A percentile compares a stretch with the other conserved stretches of the same genome.
Evolutionary conservation across 2,888 invertebrate species (phyloP).

Genomic region (Sepioteuthis lessoniana): DNA sequence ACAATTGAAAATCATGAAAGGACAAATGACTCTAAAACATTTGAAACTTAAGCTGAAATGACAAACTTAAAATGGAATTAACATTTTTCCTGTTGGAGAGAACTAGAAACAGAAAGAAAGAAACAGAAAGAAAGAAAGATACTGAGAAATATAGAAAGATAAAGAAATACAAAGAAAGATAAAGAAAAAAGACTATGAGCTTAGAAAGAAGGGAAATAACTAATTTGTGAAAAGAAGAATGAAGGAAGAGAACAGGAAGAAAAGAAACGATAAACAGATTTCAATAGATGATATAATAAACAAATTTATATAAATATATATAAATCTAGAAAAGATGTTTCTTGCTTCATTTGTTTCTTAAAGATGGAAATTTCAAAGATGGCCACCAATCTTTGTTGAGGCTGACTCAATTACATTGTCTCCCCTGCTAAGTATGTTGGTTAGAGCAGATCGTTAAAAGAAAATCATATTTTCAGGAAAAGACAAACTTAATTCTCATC

Average conservation of each 20-base stretch:
- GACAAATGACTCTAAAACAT: no score
- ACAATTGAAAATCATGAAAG: no score
- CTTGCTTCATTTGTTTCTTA: not conserved
- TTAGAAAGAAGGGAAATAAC: not conserved
- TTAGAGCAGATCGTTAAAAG: not conserved
- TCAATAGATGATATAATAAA: not conserved
- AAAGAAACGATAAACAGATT: not conserved
- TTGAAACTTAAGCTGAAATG: no score
- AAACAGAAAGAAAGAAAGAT: not conserved
- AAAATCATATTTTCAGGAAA: not conserved
- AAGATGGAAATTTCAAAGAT: not conserved
- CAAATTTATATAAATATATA: not conserved
- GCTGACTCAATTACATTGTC: not conserved
- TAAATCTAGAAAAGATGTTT: not conserved
- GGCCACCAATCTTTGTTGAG: not conserved
- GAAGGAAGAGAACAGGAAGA: not conserved
- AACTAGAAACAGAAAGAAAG: not conserved
- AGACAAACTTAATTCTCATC: not conserved
- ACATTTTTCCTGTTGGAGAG: not conserved
- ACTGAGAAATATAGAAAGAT: not conserved
- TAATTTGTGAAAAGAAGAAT: not conserved
- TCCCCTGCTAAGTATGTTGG: not conserved
- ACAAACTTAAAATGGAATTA: not conserved
- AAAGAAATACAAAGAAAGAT: not conserved
- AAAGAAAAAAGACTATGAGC: not conserved